phyloP scores from a whole-genome alignment of 2,888 invertebrate genomes.

The Entomobrya multifasciata region DNA sequence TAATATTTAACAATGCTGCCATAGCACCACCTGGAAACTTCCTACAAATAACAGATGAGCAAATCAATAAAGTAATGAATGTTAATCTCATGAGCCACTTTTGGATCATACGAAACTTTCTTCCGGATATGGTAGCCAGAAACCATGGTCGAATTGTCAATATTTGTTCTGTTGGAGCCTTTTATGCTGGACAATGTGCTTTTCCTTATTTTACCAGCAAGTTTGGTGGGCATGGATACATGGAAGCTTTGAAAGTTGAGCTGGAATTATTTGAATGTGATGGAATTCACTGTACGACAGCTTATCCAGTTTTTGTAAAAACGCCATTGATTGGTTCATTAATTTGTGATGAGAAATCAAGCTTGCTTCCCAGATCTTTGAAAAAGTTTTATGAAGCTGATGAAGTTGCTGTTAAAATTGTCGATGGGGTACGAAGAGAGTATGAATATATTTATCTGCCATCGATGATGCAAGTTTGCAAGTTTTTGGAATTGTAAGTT shows the following conservation, averaged over 20 bases:
- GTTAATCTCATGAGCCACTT: constrained; percentile 75
- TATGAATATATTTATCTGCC: constrained; percentile 62
- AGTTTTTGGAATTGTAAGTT: no score
- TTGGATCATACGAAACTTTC: constrained; percentile 74
- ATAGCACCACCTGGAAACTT: constrained; percentile 60
- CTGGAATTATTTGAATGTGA: constrained; percentile 16
- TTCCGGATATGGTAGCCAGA: constrained; percentile 73
- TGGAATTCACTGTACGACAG: constrained; percentile 48
- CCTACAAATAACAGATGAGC: constrained; percentile 57
- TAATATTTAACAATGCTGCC: constrained; percentile 77
- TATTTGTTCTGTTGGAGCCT: constrained; percentile 65
- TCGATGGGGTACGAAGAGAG: constrained; percentile 68
- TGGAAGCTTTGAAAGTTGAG: constrained; percentile 58
- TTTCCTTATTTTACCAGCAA: constrained; percentile 72
- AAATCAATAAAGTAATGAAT: constrained; percentile 70
- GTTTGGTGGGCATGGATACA: constrained; percentile 66
- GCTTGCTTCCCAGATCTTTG: no score
- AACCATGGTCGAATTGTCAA: constrained; percentile 74
- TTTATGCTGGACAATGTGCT: constrained; percentile 40
- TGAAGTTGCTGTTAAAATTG: constrained; percentile 53
- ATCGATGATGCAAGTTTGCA: no score
- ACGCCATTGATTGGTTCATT: constrained; percentile 41
- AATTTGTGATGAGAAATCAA: background rate
- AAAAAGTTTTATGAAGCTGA: background rate
- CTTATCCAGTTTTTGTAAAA: constrained; percentile 60